Conservation (phyloP, 2,113 vertebrate species). For the Zingel zingel region DNA sequence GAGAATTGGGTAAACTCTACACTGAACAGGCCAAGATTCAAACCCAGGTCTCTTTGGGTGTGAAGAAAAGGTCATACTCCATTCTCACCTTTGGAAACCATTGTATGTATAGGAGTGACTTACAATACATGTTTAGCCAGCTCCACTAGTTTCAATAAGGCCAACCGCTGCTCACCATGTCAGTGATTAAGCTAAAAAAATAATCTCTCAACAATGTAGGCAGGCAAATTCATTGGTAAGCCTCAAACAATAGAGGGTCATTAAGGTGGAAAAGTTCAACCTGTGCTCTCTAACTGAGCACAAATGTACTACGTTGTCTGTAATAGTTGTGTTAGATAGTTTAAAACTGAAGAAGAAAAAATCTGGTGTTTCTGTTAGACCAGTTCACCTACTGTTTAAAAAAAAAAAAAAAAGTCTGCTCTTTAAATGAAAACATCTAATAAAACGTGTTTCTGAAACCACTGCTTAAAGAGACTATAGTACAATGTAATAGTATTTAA, state of each 20-base stretch:
- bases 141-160: conserved; percentile 65
- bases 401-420: neutral
- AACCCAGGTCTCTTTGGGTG: neutral
- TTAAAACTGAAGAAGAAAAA: conserved; percentile 15
- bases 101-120: conserved; percentile 39
- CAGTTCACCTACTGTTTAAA: conserved; percentile 37
- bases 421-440: conserved; percentile 5
- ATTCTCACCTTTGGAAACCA: conserved; percentile 24
- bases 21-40: conserved; percentile 2
- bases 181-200: conserved; percentile 48
- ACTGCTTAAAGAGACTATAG: conserved; percentile 23
- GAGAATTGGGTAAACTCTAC: neutral
- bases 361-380: conserved; percentile 32
- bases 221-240: conserved; percentile 35
- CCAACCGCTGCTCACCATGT: conserved; percentile 28
- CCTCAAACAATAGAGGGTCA: conserved; percentile 43
- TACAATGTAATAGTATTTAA: conserved; percentile 13
- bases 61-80: neutral
- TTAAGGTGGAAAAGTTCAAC: conserved; percentile 19
- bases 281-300: conserved; percentile 6
- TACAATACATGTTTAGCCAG: conserved; percentile 72
- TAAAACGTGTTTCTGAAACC: conserved; percentile 39
- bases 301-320: neutral
- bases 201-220: conserved; percentile 44
- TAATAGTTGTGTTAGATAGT: neutral